Evolutionary conservation across 2,113 vertebrate species (phyloP).

Genomic region (Indicator maculatus): DNA sequence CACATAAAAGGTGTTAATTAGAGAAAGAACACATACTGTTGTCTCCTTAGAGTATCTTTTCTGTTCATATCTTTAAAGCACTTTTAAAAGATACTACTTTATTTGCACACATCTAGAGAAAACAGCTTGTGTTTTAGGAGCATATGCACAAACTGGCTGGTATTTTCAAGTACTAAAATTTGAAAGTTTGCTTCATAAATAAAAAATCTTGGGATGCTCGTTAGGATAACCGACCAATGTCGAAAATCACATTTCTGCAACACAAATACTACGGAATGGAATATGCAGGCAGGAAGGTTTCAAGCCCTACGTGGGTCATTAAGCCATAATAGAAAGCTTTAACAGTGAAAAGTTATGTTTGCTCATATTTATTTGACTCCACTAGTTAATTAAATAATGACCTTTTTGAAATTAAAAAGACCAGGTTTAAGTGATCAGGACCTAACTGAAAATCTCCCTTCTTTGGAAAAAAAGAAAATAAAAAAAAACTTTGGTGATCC

Average conservation of each 20-base stretch:
- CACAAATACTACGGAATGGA: neutral
- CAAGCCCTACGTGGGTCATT: neutral
- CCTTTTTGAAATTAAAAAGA: neutral
- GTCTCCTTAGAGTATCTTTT: neutral
- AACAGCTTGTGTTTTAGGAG: neutral
- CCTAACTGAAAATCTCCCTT: rapidly evolving
- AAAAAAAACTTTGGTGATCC: neutral
- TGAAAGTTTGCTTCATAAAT: neutral
- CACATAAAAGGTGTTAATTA: conserved; percentile 1
- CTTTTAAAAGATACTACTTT: neutral
- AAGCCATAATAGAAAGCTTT: neutral
- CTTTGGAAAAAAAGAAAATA: neutral
- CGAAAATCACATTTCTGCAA: neutral
- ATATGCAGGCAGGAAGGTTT: neutral
- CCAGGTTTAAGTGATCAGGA: neutral
- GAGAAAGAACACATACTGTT: neutral
- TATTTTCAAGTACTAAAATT: neutral
- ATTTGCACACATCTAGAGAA: neutral
- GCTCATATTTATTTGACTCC: neutral
- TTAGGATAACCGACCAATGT: neutral
- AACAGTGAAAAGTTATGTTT: neutral
- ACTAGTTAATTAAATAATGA: neutral
- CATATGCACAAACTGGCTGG: neutral
- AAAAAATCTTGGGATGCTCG: neutral
- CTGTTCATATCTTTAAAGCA: neutral